phyloP scores from a whole-genome alignment of 2,888 invertebrate genomes.

The Pseudoips prasinana region DNA sequence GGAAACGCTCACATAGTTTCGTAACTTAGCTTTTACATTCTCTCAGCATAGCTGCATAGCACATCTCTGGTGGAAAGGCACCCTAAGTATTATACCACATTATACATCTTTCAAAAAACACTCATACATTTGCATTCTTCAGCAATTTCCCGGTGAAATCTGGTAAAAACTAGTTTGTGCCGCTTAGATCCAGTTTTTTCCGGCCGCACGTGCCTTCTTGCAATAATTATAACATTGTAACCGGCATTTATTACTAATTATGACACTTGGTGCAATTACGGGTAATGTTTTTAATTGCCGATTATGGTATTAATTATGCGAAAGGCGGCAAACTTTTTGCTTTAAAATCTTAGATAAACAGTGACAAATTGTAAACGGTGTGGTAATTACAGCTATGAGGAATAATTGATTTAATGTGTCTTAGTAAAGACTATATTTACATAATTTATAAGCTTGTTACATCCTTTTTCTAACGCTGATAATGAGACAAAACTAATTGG shows the following conservation, averaged over 20 bases:
- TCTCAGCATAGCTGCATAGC: too few species aligned
- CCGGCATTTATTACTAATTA: conserved; percentile 36
- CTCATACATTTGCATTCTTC: too few species aligned
- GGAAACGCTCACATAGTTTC: too few species aligned
- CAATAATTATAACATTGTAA: conserved; percentile 23
- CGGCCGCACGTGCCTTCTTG: conserved; percentile 31
- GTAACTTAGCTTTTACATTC: too few species aligned
- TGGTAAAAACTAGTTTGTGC: conserved; percentile 14
- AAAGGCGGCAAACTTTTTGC: conserved; percentile 20
- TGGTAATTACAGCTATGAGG: conserved; percentile 6
- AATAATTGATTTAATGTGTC: too few species aligned
- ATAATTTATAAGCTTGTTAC: too few species aligned
- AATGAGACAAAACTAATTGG: too few species aligned
- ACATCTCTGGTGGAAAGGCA: too few species aligned
- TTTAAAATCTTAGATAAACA: conserved; percentile 29
- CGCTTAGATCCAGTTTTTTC: conserved; percentile 13
- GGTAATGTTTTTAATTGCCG: conserved; percentile 22
- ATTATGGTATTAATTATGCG: conserved; percentile 13
- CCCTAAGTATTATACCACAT: too few species aligned
- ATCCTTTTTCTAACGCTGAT: too few species aligned
- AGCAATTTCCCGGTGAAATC: conserved; percentile 14
- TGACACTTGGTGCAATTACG: conserved; percentile 30
- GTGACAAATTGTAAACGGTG: conserved; percentile 30
- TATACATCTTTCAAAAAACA: too few species aligned
- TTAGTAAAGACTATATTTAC: too few species aligned